Conservation (phyloP, 2,888 invertebrate species). For the Agrenia bidenticulata region DNA sequence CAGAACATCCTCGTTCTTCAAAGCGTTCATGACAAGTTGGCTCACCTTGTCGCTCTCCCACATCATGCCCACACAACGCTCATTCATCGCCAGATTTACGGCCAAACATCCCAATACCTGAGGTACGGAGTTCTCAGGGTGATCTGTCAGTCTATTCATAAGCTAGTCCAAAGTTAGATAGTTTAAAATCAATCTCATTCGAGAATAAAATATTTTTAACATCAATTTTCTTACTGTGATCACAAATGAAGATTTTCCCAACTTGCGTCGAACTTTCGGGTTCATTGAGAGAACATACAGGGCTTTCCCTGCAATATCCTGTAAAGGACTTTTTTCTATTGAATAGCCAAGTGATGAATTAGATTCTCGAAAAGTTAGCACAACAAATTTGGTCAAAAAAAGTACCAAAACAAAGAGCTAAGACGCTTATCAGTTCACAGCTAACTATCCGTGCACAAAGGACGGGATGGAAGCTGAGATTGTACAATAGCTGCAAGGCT, state of each 20-base stretch:
- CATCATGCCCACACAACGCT: conserved; percentile 25
- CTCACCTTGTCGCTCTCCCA: conserved; percentile 27
- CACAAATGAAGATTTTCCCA: conserved; percentile 26
- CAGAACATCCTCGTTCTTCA: conserved; percentile 30
- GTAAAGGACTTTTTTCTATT: conserved; percentile 19
- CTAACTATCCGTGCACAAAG: conserved; percentile 26
- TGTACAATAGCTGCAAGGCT: conserved; percentile 33
- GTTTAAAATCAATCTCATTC: too few relatives aligned
- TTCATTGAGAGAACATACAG: conserved; percentile 40
- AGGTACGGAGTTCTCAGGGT: conserved; percentile 1
- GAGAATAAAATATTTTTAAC: too few relatives aligned
- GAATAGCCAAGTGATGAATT: not conserved
- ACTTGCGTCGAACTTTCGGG: conserved; percentile 13
- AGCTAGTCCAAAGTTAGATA: too few relatives aligned
- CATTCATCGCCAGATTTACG: conserved; percentile 32
- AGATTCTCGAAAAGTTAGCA: not conserved
- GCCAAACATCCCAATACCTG: conserved; percentile 25
- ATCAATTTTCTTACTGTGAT: conserved; percentile 26
- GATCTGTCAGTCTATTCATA: not conserved
- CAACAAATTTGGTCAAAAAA: not conserved
- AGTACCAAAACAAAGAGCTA: conserved; percentile 38
- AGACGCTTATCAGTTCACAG: conserved; percentile 22
- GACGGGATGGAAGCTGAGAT: conserved; percentile 28
- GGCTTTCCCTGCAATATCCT: conserved; percentile 28
- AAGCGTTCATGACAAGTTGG: conserved; percentile 24